Base-by-base conservation (phyloP, 2,797 vertebrate genomes). In the Rousettus madagascariensis region DNA sequence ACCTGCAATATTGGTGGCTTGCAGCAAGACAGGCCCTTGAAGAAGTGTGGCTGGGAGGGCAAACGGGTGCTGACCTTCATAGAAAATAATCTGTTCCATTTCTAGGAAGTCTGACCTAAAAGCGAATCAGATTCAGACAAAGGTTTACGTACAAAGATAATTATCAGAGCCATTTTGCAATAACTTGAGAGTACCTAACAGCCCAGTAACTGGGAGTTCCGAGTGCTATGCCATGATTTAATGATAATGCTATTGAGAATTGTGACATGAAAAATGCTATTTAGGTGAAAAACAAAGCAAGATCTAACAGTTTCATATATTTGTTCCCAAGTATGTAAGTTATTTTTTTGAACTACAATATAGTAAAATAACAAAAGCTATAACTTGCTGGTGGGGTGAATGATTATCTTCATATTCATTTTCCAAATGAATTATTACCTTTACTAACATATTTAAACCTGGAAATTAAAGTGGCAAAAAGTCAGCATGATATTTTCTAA, bases 381-480 rank as follows among this genome's bases (percentile, higher is more conserved):
- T 19, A 51, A 78, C 8, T 41, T 59, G 28, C 30, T 61, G 43
- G 12, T 86, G 71, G 63, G 28, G 61, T 57, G 36, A 68, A 22
- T 49, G 55, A 71, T 24, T 63, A 51, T 51, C n/a, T 57, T 66
- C 28, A 16, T 68, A 28, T 61, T 61, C 28, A 61, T 53, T 85
- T 41, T 72, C 66, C 68, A 68, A 91, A 71, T 55, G 51, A 86
- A 55, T 51, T 26, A 72, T 55, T 41, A 59, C 19, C 9, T 75
- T 51, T 94, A 74, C 57, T 38, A 84, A 79, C 15, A 86, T 17
- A 75, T 33, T 78, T 71, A 92, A 83, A 59, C 57, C n/a, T 57
- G 75, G 46, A 87, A 91, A 79, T 57, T 61, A 95, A 79, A 84
- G 79, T 66, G 15, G 46, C 68, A 63, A 33, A 79, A 90, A 33